Conservation (phyloP, 2,797 vertebrate species). For the Sarcoramphus papa region DNA sequence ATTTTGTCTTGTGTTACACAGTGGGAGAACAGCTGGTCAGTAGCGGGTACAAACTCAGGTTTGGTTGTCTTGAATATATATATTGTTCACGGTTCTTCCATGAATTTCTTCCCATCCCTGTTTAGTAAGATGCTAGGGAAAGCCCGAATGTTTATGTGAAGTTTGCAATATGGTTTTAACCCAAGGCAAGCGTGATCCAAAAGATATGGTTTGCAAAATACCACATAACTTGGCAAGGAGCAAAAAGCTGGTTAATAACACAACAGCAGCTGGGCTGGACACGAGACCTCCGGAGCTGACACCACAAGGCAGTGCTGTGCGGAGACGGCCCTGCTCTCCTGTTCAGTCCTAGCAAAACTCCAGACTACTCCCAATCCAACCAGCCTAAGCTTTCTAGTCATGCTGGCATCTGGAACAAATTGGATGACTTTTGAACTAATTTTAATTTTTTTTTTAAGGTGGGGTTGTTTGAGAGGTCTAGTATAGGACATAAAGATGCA, state of each 20-base stretch:
- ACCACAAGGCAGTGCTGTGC: background rate
- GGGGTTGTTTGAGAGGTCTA: background rate
- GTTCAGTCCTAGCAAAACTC: background rate
- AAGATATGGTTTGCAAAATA: background rate
- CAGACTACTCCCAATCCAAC: background rate
- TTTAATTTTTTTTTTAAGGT: background rate
- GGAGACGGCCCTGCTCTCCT: background rate
- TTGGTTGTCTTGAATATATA: background rate
- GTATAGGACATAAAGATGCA: background rate
- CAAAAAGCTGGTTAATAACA: background rate
- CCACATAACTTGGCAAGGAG: background rate
- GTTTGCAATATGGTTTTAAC: background rate
- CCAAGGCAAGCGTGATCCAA: background rate
- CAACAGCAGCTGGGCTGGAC: background rate
- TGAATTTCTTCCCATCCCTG: background rate
- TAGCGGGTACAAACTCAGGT: background rate
- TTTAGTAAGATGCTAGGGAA: background rate
- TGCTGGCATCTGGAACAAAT: background rate
- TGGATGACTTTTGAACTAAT: background rate
- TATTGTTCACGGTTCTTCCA: background rate
- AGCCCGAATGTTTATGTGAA: background rate
- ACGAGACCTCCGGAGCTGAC: accelerated
- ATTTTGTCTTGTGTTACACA: slow-evolving; percentile 10
- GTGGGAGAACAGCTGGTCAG: slow-evolving; percentile 3
- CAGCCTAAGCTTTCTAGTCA: background rate